Percentiles rank a stretch among this genome's conserved stretches.
Evolutionary conservation across 2,113 vertebrate species (phyloP).

Genomic region (Burhinus bistriatus): DNA sequence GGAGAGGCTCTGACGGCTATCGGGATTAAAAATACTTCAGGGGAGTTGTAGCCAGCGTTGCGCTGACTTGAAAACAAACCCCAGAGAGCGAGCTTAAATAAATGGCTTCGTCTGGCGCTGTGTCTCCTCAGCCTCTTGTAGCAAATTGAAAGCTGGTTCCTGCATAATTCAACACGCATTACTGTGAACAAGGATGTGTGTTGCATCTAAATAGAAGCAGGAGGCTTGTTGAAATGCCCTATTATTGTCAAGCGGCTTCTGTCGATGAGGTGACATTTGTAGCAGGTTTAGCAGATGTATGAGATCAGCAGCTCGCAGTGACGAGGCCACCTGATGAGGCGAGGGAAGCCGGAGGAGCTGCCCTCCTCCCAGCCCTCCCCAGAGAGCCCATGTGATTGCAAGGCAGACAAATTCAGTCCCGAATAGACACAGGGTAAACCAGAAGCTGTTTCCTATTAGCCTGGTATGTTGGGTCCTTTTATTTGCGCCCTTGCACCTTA

Average conservation of each 20-base stretch:
- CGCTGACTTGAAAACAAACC: constrained; percentile 49
- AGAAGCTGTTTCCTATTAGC: not conserved
- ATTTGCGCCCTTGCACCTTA: not conserved
- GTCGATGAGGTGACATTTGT: constrained; percentile 46
- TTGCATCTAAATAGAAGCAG: constrained; percentile 57
- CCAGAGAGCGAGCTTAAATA: constrained; percentile 53
- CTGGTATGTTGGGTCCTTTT: not conserved
- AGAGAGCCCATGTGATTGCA: not conserved
- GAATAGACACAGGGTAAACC: not conserved
- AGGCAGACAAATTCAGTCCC: not conserved
- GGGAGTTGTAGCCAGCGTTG: not conserved
- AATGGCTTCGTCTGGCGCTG: constrained; percentile 59
- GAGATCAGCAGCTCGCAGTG: not conserved
- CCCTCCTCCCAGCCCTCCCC: not conserved
- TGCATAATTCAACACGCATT: constrained; percentile 64
- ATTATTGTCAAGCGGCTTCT: constrained; percentile 24
- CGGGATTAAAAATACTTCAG: constrained; percentile 9
- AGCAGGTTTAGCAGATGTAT: constrained; percentile 42
- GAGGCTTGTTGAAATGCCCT: constrained; percentile 58
- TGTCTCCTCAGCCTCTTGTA: constrained; percentile 37
- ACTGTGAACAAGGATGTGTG: constrained; percentile 29
- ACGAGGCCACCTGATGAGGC: not conserved
- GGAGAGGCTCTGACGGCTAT: not conserved
- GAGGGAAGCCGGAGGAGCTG: not conserved
- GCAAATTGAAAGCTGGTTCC: constrained; percentile 57